Base-by-base conservation (phyloP, 2,113 vertebrate species). In the Alectura lathami region DNA sequence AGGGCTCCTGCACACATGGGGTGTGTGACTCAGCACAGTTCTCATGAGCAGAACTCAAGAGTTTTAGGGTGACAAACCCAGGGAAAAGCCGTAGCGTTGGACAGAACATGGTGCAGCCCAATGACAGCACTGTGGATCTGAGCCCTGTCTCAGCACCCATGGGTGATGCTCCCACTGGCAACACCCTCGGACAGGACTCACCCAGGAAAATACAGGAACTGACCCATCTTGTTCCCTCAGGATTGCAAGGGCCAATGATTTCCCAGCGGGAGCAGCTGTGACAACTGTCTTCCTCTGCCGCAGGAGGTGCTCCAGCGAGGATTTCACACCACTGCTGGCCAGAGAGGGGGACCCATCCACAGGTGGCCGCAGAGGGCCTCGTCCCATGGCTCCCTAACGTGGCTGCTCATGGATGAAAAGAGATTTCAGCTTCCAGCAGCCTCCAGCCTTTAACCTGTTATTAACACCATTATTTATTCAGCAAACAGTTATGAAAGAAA, bases 371-470 rank as follows among this genome's bases (percentile, higher is more conserved):
- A 1, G 34, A 67, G 74, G 42, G 45, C 14, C 34, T 42, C 53
- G 17, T 60, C 73, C 85, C 54, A 56, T 57, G 47, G 54, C 40
- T 85, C 18, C 2, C 57, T 56, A 11, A 29, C 45, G 34, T 69
- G 45, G 15, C 60, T 66, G 11, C 38, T 94, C 57, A 48, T 7
- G 10, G n/a, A 29, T 34, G 60, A 89, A 57, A 78, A 21, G 77
- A 22, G 48, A 26, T 43, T 67, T 76, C 22, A 8, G 53, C 32
- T 89, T 89, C 69, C 73, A 73, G 62, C 72, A 51, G 9, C 9
- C 50, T 80, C 85, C 47, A 53, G 89, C 91, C 81, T 94, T 95
- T 93, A 94, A 92, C 93, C 86, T 95, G 89, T 86, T 72, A 86
- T 86, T 88, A 94, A 40, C 63, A 59, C 23, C 51, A 26, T 62